Evolutionary conservation across 2,797 vertebrate genomes (phyloP).

Genomic region (Gouania willdenowi): DNA sequence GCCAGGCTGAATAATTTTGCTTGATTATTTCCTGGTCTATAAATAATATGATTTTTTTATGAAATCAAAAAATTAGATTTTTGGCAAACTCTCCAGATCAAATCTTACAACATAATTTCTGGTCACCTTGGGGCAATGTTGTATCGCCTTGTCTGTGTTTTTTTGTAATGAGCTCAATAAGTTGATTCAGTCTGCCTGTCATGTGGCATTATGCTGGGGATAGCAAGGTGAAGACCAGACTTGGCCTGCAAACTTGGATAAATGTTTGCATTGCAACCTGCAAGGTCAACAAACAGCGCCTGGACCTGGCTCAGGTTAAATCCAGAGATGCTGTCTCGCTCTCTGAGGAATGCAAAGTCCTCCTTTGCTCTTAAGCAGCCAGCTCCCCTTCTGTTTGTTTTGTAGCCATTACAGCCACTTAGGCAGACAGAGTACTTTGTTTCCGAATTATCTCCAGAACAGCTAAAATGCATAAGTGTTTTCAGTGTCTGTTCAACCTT

Average conservation of each 20-base stretch:
- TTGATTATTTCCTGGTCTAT: too few species aligned
- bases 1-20: too few species aligned
- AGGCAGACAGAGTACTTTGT: constrained; percentile 66
- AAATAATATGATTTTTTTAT: too few species aligned
- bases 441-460: constrained; percentile 61
- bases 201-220: constrained; percentile 29
- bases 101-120: too few species aligned
- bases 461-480: constrained; percentile 51
- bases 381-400: constrained; percentile 60
- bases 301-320: constrained; percentile 46
- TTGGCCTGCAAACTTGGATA: constrained; percentile 29
- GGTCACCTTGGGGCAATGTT: too few species aligned
- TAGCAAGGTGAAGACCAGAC: constrained; percentile 31
- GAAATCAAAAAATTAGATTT: too few species aligned
- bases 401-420: constrained; percentile 70
- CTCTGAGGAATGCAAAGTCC: constrained; percentile 52
- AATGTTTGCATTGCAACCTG: constrained; percentile 58
- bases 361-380: constrained; percentile 28
- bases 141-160: not conserved
- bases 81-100: not conserved
- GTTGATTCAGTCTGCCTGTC: constrained; percentile 21
- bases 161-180: constrained; percentile 8
- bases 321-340: constrained; percentile 42
- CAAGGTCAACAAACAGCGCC: constrained; percentile 51
- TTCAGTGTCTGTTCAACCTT: constrained; percentile 50